Conservation (phyloP, 2,113 vertebrate genomes). For the Lampris megalopsis region DNA sequence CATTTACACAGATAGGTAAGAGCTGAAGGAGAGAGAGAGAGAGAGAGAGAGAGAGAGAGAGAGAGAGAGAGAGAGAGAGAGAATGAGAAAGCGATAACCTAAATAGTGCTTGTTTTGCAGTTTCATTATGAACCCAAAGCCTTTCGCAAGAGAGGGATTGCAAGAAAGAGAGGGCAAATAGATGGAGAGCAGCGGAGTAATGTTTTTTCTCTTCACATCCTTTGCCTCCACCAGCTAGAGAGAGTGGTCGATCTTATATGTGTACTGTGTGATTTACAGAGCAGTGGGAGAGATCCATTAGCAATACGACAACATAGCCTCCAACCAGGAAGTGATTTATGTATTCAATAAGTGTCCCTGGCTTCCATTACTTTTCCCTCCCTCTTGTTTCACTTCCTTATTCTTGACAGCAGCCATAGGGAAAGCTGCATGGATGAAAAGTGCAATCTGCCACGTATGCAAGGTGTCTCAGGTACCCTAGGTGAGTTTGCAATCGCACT, state of each 20-base stretch:
- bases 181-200: slow-evolving; percentile 44
- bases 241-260: slow-evolving; percentile 31
- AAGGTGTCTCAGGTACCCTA: slow-evolving; percentile 24
- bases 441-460: slow-evolving; percentile 33
- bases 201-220: slow-evolving; percentile 15
- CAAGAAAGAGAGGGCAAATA: slow-evolving; percentile 12
- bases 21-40: neutral
- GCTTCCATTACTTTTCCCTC: slow-evolving; percentile 62
- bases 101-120: slow-evolving; percentile 47
- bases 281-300: slow-evolving; percentile 70
- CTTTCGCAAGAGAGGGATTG: slow-evolving; percentile 7
- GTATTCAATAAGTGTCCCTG: slow-evolving; percentile 69
- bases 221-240: slow-evolving; percentile 25
- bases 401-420: slow-evolving; percentile 60
- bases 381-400: slow-evolving; percentile 60
- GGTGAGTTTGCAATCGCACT: slow-evolving; percentile 27
- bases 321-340: slow-evolving; percentile 75
- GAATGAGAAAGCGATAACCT: slow-evolving; percentile 22
- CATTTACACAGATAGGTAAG: slow-evolving; percentile 46
- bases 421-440: slow-evolving; percentile 48
- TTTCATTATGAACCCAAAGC: slow-evolving; percentile 28
- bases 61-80: neutral
- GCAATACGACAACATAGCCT: slow-evolving; percentile 69
- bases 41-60: no score
- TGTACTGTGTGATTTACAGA: slow-evolving; percentile 64